Evolutionary conservation across 2,113 vertebrate genomes (phyloP), one percentile per base, ranked within the genome.

Genomic region (Columba livia): DNA sequence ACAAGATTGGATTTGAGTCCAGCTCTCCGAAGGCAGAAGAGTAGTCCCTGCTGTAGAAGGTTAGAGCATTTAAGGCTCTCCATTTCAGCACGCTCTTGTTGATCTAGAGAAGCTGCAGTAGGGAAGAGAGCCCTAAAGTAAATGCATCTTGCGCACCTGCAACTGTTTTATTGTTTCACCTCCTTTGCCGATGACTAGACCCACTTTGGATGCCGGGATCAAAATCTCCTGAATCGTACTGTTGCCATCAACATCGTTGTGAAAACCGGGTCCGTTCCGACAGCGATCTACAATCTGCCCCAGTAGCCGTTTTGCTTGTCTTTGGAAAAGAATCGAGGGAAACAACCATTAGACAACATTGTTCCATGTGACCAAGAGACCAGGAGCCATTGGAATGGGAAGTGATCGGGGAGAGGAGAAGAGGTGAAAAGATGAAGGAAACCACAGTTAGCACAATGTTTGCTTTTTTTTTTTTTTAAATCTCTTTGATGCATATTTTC

Each of bases 141-240:
- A 94, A 84, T 74, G 66, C 60, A 87, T 79, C 73, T 60, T 83
- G 89, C 79, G 57, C 92, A 99, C 99, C 99, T 99, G 99, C 94
- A 99, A 95, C 91, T 99, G 99, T 96, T 99, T 99, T 96, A 99
- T 99, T 79, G 99, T 99, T 95, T 99, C 99, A 69, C 99, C 99
- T 94, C 99, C 99, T 97, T 99, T 99, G 97, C 99, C 99, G 58
- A 99, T 99, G 98, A 99, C 99, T 94, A 99, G 98, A 51, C 99
- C 99, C 61, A 99, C 99, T 99, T 99, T 99, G 79, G 99, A 99
- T 48, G 99, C 99, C 0, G 99, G 99, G 96, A 99, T 99, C 28
- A 99, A 98, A 92, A 99, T 98, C 98, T 99, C 99, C 84, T 99
- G 99, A 96, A 99, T 94, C 2, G 99, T 98, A 91, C 98, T 99